phyloP scores from a whole-genome alignment of 2,113 vertebrate genomes.

The Pionites leucogaster region DNA sequence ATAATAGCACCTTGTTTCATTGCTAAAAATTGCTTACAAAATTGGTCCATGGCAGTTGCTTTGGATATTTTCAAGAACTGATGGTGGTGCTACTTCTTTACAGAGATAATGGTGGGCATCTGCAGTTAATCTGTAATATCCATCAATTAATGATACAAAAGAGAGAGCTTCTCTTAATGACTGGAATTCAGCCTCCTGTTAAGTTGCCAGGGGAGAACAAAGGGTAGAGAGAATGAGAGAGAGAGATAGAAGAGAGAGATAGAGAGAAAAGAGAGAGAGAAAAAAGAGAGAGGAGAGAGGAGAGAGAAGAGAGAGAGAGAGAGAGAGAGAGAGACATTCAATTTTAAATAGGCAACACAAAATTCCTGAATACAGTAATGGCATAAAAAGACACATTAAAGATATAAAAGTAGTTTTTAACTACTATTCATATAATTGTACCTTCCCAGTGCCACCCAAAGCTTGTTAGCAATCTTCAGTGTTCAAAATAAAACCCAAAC shows the following conservation, averaged over 20 bases:
- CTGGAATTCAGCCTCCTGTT: slow-evolving; percentile 91
- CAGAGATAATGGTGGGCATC: slow-evolving; percentile 96
- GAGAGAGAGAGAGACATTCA: background rate
- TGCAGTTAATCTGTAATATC: slow-evolving; percentile 92
- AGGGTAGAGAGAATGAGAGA: background rate
- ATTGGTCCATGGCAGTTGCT: slow-evolving; percentile 94
- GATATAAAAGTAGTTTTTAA: background rate
- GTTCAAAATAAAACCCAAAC: background rate
- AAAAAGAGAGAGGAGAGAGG: no score
- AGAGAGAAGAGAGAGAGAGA: background rate
- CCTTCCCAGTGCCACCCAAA: background rate
- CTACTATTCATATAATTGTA: background rate
- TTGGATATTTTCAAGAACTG: slow-evolving; percentile 90
- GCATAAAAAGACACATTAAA: background rate
- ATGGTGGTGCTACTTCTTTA: slow-evolving; percentile 92
- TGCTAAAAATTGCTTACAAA: slow-evolving; percentile 82
- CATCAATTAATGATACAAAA: slow-evolving; percentile 94
- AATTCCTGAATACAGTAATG: background rate
- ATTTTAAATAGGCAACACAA: background rate
- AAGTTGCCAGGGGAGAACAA: background rate
- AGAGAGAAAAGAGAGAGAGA: no score
- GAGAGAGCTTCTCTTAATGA: slow-evolving; percentile 90
- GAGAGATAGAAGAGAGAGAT: no score
- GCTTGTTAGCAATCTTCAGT: background rate
- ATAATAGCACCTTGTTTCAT: background rate